Base-by-base conservation (phyloP, 2,888 invertebrate species). In the Pegoplata infirma region DNA sequence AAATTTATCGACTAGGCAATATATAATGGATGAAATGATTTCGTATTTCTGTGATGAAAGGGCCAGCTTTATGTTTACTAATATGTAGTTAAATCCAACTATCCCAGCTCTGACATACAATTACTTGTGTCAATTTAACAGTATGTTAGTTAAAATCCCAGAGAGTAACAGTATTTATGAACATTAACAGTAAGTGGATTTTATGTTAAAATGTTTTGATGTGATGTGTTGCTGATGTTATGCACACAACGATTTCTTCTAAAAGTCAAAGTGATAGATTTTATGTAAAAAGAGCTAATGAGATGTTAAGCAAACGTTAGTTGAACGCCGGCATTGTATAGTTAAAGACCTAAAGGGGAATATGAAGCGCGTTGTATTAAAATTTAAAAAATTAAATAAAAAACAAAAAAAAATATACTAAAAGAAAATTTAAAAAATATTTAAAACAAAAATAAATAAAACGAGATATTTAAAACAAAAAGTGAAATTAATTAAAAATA, bases 291-390 rank as follows among this genome's bases (percentile, higher is more conserved):
- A 75, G 56, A 67, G 67, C 71, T 58, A 75, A 67, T 63, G 63
- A 63, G 63, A 75, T 75, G 79, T 79, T 79, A 71, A 75, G 40
- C 55, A 49, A 63, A 53, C 61, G 46, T 79, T 75, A 79, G 79
- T 79, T 79, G 51, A 71, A 79, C 79, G 79, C 79, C 79, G 79
- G 79, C 79, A 79, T 74, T 75, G 69, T 67, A 63, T 49, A 51
- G 61, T 49, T 25, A 61, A 63, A 63, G 32, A 79, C 61, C 71
- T 32, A 40, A 3, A 3, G 12, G 2, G 4, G n/a, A 0, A 5
- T 1, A 7, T 3, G 2, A 6, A 36, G 12, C 59, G 69, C 36
- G 47, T 61, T 28, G 0, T 23, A 32, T 61, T 23, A 14, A 47
- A 46, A 28, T 4, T 16, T 3, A 23, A 64, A 53, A 16, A 23